A percentile compares a stretch with the other conserved stretches of the same genome.
phyloP scores from a whole-genome alignment of 1,140 invertebrate species.

The Spodoptera litura region DNA sequence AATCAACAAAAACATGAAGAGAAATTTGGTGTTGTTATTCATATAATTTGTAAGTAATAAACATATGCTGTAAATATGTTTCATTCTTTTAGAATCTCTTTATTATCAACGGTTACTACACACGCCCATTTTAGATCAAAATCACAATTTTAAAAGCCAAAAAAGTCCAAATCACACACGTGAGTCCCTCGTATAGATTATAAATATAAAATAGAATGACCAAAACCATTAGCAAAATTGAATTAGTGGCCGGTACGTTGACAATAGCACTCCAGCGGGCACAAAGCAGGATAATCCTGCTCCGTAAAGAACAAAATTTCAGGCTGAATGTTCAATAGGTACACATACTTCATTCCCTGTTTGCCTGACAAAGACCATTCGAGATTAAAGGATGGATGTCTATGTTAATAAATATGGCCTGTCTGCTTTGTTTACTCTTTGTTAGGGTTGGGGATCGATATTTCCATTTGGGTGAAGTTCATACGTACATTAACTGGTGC shows the following conservation, averaged over 20 bases:
- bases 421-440: conserved; percentile 33
- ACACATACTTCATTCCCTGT: conserved; percentile 47
- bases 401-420: conserved; percentile 30
- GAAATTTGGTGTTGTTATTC: no score
- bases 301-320: conserved; percentile 59
- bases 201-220: conserved; percentile 54
- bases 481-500: not conserved
- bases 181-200: not conserved
- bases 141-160: not conserved
- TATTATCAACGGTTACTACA: no score
- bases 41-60: no score
- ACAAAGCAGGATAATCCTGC: conserved; percentile 58
- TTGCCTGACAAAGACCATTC: conserved; percentile 41
- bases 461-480: not conserved
- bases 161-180: conserved; percentile 3
- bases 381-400: conserved; percentile 44
- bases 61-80: no score
- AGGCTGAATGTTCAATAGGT: conserved; percentile 32
- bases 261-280: conserved; percentile 63
- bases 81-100: no score
- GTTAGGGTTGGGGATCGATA: not conserved
- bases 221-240: conserved; percentile 76
- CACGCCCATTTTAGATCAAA: no score
- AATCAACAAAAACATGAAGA: no score
- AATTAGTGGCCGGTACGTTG: conserved; percentile 70